Evolutionary conservation across 2,113 vertebrate genomes (phyloP).

Genomic region (Eurystomus gularis): DNA sequence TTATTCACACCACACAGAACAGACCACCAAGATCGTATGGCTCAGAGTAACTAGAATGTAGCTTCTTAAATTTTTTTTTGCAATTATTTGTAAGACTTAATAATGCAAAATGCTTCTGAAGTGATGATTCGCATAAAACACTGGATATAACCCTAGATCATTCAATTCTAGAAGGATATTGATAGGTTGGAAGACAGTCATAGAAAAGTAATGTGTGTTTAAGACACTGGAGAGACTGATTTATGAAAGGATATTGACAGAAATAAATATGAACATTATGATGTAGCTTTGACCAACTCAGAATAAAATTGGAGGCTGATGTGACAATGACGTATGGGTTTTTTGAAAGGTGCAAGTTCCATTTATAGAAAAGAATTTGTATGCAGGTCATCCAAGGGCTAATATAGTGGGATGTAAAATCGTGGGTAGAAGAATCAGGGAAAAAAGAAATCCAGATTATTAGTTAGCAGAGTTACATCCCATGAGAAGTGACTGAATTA

Average conservation of each 20-base stretch:
- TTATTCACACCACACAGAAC: background rate
- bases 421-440: background rate
- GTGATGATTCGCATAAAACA: background rate
- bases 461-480: background rate
- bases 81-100: background rate
- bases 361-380: constrained; percentile 34
- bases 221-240: background rate
- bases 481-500: background rate
- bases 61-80: background rate
- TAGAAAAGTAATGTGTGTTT: constrained; percentile 7
- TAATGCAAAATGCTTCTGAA: constrained; percentile 23
- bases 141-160: background rate
- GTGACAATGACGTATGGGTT: background rate
- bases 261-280: constrained; percentile 9
- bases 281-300: background rate
- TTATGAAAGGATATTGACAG: constrained; percentile 26
- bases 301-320: background rate
- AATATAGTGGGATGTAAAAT: background rate
- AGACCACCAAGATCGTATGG: background rate
- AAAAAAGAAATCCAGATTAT: background rate
- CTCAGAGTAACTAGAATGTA: background rate
- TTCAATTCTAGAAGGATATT: constrained; percentile 2
- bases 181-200: constrained; percentile 19
- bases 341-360: background rate
- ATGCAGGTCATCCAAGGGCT: background rate